Base-by-base conservation (phyloP, 2,797 vertebrate genomes). In the Philypnodon macrostomus region DNA sequence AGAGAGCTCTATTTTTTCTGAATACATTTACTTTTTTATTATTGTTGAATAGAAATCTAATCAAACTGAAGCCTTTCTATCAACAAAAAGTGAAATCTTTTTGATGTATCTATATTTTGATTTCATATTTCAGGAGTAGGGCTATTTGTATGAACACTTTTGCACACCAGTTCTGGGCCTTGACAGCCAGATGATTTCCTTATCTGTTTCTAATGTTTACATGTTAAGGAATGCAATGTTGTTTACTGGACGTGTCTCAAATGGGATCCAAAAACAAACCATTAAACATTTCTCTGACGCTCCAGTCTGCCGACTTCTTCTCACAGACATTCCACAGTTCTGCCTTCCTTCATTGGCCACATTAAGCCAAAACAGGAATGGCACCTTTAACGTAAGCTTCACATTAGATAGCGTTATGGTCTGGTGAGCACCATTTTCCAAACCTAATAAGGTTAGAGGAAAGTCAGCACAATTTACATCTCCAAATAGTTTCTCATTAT, bases 381-480 rank as follows among this genome's bases (percentile, higher is more conserved):
- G 35, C 18, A 18, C 49, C 51, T 50, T 54, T 42, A 27, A 42
- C 39, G 24, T 30, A 21, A 48, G 51, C 53, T 62, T 75, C 32
- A 15, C 13, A 58, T 57, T 37, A 53, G 36, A 77, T 39, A 26
- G 39, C 48, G n/a, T n/a, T 14, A 69, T 46, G 79, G 72, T 80
- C 75, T 62, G 47, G 4, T 27, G 48, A 53, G 50, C 66, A 51
- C 44, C 39, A 24, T 23, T 76, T 81, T 75, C 70, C 74, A 54
- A 39, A 27, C 77, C 75, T 77, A 79, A 81, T 77, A 79, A 79
- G 76, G 81, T 17, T n/a, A 24, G 21, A 33, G 38, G 33, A 41
- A 62, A 19, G 55, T 38, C 19, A 11, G 65, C 2, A 2, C 26
- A 39, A 58, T 32, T 46, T 61, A 7, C 19, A 33, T 63, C 24